Conservation (phyloP, 2,797 vertebrate genomes). For the Squalus acanthias region DNA sequence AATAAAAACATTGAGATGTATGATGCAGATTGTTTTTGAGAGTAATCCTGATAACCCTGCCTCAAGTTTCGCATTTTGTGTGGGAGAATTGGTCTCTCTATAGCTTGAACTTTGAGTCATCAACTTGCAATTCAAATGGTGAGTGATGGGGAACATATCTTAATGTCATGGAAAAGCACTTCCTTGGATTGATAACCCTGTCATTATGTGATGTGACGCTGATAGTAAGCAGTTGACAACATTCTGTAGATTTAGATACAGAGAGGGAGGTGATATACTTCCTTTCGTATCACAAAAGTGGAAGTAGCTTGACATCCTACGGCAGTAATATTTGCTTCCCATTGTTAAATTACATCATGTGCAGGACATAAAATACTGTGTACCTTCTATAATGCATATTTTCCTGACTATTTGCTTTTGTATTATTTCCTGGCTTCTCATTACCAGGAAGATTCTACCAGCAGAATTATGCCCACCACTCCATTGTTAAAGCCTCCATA, state of each 20-base stretch:
- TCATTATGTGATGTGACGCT: slow-evolving; percentile 35
- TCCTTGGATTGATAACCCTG: slow-evolving; percentile 31
- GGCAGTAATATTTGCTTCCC: neutral
- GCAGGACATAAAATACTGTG: no score
- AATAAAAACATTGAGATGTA: neutral
- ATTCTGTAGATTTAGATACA: slow-evolving; percentile 18
- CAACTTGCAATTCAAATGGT: slow-evolving; percentile 31
- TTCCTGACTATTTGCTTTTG: neutral
- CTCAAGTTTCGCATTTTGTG: slow-evolving; percentile 7
- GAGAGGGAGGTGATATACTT: slow-evolving; percentile 21
- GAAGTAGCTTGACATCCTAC: slow-evolving; percentile 23
- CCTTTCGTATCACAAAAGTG: neutral
- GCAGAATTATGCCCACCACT: neutral
- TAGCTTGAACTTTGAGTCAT: slow-evolving; percentile 20
- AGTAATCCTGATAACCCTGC: slow-evolving; percentile 21
- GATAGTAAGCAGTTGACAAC: slow-evolving; percentile 10
- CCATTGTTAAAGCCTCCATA: neutral
- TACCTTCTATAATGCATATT: neutral
- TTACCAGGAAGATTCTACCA: neutral
- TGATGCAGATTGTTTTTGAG: neutral
- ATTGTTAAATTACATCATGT: neutral
- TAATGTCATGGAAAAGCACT: slow-evolving; percentile 38
- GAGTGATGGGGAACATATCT: slow-evolving; percentile 32
- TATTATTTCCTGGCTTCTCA: neutral
- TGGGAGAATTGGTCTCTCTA: slow-evolving; percentile 10